Conservation (phyloP, 2,797 vertebrate species). For the Ataeniobius toweri region DNA sequence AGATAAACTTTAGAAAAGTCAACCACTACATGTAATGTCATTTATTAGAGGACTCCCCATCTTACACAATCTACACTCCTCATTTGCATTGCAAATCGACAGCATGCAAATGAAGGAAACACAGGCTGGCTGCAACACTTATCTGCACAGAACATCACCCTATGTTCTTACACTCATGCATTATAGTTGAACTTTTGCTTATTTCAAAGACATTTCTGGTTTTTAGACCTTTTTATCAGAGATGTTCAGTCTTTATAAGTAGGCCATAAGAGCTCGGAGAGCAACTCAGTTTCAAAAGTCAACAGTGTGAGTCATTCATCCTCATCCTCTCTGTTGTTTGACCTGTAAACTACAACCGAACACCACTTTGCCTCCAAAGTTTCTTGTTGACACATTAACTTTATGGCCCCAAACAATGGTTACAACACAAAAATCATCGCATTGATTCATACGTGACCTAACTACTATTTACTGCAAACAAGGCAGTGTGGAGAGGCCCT, state of each 20-base stretch:
- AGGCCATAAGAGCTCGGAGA: neutral
- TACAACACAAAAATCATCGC: conserved; percentile 36
- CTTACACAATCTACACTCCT: conserved; percentile 36
- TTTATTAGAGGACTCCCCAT: conserved; percentile 28
- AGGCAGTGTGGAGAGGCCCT: conserved; percentile 25
- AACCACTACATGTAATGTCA: conserved; percentile 10
- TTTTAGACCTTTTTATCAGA: neutral
- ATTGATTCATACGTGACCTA: conserved; percentile 34
- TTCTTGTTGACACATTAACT: conserved; percentile 48
- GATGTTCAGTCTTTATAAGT: neutral
- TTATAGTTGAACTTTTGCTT: neutral
- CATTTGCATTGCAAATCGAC: conserved; percentile 72
- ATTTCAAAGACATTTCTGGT: neutral
- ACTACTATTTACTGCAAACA: conserved; percentile 58
- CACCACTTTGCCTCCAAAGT: conserved; percentile 14
- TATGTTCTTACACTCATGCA: conserved; percentile 17
- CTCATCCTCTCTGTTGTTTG: conserved; percentile 37
- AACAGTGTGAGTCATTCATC: conserved; percentile 45
- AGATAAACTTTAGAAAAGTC: conserved; percentile 45
- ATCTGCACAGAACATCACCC: conserved; percentile 17
- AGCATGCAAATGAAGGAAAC: conserved; percentile 63
- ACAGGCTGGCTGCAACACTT: conserved; percentile 9
- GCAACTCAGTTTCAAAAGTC: conserved; percentile 16
- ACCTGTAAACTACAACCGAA: conserved; percentile 42
- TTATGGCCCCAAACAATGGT: conserved; percentile 27